Evolutionary conservation across 2,797 vertebrate genomes (phyloP).

Genomic region (Coccyzus lansbergi): DNA sequence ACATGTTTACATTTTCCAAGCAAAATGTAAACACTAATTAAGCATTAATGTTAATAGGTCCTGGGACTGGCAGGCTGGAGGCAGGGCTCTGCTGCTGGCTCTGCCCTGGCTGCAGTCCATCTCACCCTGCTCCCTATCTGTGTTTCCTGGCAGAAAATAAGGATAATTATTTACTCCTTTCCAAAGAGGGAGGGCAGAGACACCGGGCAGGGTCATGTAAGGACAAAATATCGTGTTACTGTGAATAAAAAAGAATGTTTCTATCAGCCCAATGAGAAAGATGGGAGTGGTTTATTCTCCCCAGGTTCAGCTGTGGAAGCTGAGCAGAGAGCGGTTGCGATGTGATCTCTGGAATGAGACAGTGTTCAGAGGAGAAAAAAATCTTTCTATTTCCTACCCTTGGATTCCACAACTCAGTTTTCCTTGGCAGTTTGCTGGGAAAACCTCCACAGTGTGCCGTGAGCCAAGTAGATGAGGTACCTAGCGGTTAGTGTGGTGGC

Average conservation of each 20-base stretch:
- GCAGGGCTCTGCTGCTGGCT: neutral
- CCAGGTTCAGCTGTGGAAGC: neutral
- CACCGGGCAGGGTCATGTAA: neutral
- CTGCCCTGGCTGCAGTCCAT: conserved; percentile 56
- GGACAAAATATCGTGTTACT: conserved; percentile 39
- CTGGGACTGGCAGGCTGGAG: conserved; percentile 25
- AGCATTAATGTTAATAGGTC: conserved; percentile 55
- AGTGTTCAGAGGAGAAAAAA: neutral
- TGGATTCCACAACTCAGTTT: neutral
- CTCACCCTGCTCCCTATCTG: conserved; percentile 38
- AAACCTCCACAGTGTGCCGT: rapidly evolving
- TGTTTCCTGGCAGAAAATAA: conserved; percentile 49
- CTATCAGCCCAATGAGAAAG: neutral
- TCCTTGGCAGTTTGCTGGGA: neutral
- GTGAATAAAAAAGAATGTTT: neutral
- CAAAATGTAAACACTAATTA: conserved; percentile 68
- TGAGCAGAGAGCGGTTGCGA: neutral
- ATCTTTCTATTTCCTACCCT: neutral
- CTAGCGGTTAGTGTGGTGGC: neutral
- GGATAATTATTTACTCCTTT: conserved; percentile 45
- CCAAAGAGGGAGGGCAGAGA: conserved; percentile 14
- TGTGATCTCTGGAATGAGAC: neutral
- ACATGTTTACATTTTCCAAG: conserved; percentile 36
- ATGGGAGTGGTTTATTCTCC: neutral
- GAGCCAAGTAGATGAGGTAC: rapidly evolving